Percentiles rank a stretch among this genome's conserved stretches.
Conservation (phyloP, 2,113 vertebrate species). For the Nothoprocta perdicaria region DNA sequence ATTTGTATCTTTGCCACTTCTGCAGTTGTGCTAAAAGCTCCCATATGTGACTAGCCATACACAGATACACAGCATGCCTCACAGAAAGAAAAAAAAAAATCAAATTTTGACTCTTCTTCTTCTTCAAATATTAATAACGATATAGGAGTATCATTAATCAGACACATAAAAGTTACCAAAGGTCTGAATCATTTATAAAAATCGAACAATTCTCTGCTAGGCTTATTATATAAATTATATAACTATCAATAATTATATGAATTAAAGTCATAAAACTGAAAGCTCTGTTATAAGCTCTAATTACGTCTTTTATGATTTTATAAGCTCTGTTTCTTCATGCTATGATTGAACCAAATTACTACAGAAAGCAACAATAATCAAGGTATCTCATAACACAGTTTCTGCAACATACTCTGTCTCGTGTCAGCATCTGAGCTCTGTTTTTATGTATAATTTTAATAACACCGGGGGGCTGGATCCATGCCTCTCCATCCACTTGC, state of each 20-base stretch:
- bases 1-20: not conserved
- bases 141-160: not conserved
- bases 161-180: not conserved
- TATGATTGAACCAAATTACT: not conserved
- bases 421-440: conserved; percentile 96
- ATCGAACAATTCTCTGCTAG: not conserved
- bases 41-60: not conserved
- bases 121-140: not conserved
- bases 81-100: not conserved
- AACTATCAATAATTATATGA: not conserved
- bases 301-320: not conserved
- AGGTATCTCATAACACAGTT: not conserved
- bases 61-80: not conserved
- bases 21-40: not conserved
- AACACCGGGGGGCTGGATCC: conserved; percentile 96
- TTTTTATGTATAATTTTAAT: conserved; percentile 99
- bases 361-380: not conserved
- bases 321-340: not conserved
- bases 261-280: not conserved
- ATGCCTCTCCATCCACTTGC: conserved; percentile 97
- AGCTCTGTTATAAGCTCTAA: too few species aligned
- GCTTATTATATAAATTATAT: not conserved
- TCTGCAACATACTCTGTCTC: conserved; percentile 88
- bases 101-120: not conserved
- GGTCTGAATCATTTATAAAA: not conserved